phyloP scores from a whole-genome alignment of 2,888 invertebrate species.

The Hypomecis atomaria region DNA sequence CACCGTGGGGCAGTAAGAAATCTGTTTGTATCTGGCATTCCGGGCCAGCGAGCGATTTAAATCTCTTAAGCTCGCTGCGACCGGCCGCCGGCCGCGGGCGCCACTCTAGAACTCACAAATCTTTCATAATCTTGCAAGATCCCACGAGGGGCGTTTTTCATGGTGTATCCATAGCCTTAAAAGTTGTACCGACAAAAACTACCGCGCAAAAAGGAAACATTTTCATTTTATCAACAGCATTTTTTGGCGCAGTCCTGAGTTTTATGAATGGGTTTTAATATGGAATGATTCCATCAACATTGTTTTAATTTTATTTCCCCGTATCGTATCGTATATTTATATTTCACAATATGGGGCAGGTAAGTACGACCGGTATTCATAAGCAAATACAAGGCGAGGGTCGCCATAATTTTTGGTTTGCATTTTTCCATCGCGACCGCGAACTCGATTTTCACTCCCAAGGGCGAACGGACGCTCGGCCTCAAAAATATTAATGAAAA shows the following conservation, averaged over 20 bases:
- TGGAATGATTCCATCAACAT: conserved; percentile 59
- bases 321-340: conserved; percentile 72
- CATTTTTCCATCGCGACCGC: conserved; percentile 85
- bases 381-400: conserved; percentile 83
- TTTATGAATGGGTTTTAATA: conserved; percentile 47
- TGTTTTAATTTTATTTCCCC: conserved; percentile 74
- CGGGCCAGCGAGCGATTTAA: conserved; percentile 82
- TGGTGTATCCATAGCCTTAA: conserved; percentile 63
- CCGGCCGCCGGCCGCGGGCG: conserved; percentile 76
- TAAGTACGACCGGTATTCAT: conserved; percentile 73
- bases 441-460: conserved; percentile 83
- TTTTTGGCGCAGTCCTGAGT: conserved; percentile 41
- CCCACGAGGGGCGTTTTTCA: conserved; percentile 78
- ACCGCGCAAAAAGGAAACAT: conserved; percentile 49
- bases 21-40: conserved; percentile 83
- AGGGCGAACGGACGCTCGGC: conserved; percentile 81
- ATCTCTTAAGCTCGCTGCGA: conserved; percentile 81
- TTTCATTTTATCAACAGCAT: conserved; percentile 30
- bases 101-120: conserved; percentile 82
- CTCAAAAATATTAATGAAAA: conserved; percentile 85
- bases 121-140: conserved; percentile 82
- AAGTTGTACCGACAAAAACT: conserved; percentile 55
- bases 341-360: conserved; percentile 69
- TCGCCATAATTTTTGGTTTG: conserved; percentile 84
- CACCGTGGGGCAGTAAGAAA: conserved; percentile 71